These are phyloP conservation scores for Metopolophium dirhodum DNA, from an alignment of 1,140 invertebrate genomes.

Conservation along the genomic window DNA sequence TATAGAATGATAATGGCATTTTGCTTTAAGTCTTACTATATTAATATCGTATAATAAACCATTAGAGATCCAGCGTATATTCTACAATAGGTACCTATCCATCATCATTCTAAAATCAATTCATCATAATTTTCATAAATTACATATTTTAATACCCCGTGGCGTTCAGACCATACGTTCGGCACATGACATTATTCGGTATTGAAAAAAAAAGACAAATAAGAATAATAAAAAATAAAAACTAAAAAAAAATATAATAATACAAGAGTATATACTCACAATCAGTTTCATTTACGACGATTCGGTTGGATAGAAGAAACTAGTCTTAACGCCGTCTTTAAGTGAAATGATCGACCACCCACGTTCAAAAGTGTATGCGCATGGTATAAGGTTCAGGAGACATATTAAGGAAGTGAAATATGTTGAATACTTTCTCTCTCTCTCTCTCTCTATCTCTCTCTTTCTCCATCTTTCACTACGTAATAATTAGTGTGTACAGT, in stretches of 20 bases:
- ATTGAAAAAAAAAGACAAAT: background rate
- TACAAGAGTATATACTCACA: conserved; percentile 14
- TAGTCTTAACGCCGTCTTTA: conserved; percentile 42
- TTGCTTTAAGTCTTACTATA: background rate
- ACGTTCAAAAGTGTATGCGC: background rate
- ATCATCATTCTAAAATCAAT: conserved; percentile 15
- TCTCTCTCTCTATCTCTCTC: background rate
- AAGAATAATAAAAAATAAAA: background rate
- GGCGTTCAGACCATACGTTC: background rate
- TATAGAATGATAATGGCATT: background rate
- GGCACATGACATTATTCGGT: conserved; percentile 5
- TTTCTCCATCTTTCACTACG: background rate
- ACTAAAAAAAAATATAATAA: background rate
- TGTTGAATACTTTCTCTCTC: background rate
- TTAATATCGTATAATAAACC: background rate
- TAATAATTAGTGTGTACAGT: background rate
- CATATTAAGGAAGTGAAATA: conserved; percentile 27
- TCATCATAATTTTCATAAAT: conserved; percentile 48
- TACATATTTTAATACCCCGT: conserved; percentile 32
- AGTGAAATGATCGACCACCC: conserved; percentile 51
- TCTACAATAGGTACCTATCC: background rate
- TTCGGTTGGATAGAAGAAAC: conserved; percentile 24
- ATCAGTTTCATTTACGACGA: conserved; percentile 41
- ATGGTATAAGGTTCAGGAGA: background rate
- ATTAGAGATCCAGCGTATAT: background rate